These are phyloP conservation scores for Lethrus apterus DNA, from an alignment of 1,140 invertebrate genomes.

Conservation along the genomic window DNA sequence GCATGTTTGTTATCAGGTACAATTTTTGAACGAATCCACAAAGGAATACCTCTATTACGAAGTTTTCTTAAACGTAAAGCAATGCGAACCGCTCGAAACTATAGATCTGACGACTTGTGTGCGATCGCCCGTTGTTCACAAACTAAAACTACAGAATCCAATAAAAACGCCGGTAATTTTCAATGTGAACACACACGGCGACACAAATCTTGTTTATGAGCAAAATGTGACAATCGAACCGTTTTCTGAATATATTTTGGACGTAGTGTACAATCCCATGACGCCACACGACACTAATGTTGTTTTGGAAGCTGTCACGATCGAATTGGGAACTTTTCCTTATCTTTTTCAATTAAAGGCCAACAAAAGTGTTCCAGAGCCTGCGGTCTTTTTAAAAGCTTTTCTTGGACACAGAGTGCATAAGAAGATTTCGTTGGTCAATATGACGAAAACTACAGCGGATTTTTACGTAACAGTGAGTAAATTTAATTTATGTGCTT, in stretches of 20 bases:
- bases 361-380: conserved; percentile 19
- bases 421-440: conserved; percentile 1
- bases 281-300: conserved; percentile 12
- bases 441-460: no score
- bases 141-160: conserved; percentile 26
- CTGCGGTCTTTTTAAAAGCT: conserved; percentile 17
- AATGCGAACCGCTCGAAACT: conserved; percentile 17
- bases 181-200: conserved; percentile 12
- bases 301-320: conserved; percentile 18
- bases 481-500: no score
- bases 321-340: conserved; percentile 25
- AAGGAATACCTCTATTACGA: conserved; percentile 27
- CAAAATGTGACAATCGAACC: conserved; percentile 21
- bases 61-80: conserved; percentile 21
- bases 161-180: conserved; percentile 22
- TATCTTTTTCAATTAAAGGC: conserved; percentile 22
- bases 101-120: conserved; percentile 21
- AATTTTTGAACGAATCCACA: conserved; percentile 25
- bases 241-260: conserved; percentile 21
- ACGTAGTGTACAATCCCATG: conserved; percentile 20
- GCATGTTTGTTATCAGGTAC: conserved; percentile 14
- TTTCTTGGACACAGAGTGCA: conserved; percentile 19
- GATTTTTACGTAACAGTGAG: no score
- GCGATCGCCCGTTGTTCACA: conserved; percentile 15
- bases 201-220: conserved; percentile 14